phyloP scores from a whole-genome alignment of 2,113 vertebrate genomes.

The Tinamus guttatus region DNA sequence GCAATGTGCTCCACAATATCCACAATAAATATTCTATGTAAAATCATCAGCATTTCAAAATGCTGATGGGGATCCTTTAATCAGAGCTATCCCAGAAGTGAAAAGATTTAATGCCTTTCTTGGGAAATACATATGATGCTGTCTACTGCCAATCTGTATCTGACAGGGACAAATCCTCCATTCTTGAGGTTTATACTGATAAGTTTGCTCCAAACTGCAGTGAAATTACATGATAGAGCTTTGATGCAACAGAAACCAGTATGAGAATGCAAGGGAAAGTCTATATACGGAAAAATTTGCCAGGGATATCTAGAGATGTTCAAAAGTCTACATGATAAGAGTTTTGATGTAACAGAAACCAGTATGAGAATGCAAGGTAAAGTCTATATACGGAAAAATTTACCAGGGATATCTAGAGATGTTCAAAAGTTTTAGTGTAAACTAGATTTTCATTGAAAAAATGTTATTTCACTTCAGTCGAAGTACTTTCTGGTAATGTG shows the following conservation, averaged over 20 bases:
- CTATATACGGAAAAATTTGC: neutral
- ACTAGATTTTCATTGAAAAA: neutral
- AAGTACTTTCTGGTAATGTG: accelerated
- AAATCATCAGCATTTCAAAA: neutral
- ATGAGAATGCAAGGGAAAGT: neutral
- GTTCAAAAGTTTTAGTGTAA: neutral
- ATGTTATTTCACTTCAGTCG: neutral
- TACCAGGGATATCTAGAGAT: neutral
- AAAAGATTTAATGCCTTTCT: neutral
- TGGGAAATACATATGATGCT: neutral
- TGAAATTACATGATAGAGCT: neutral
- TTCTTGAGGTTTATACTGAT: neutral
- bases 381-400: no score
- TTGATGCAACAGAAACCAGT: neutral
- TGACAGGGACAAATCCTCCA: neutral
- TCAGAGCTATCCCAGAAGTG: neutral
- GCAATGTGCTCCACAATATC: neutral
- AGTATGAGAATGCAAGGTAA: no score
- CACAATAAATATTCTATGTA: neutral
- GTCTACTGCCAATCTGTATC: neutral
- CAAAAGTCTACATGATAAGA: no score
- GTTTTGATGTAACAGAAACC: no score
- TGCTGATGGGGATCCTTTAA: neutral
- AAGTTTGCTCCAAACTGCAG: neutral
- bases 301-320: neutral